Percentiles rank a stretch among this genome's conserved stretches.
Evolutionary conservation across 2,888 invertebrate genomes (phyloP).

Genomic region (Ashinkailepas kermadecensis): DNA sequence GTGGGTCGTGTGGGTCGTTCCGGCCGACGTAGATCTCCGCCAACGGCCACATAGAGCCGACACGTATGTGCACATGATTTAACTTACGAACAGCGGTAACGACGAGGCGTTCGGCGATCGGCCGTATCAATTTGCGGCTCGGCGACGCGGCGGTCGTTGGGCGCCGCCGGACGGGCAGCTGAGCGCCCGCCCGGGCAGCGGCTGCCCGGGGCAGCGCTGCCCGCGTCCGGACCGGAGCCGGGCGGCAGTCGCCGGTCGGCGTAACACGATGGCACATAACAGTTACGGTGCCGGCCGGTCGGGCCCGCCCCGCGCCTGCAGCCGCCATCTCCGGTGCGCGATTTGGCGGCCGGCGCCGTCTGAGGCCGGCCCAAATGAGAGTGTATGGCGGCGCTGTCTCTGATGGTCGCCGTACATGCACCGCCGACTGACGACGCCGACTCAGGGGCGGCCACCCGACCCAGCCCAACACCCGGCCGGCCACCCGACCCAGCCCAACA

Average conservation of each 20-base stretch:
- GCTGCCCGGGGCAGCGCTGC: too few relatives aligned
- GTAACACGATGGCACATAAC: too few relatives aligned
- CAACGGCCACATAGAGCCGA: slow-evolving; percentile 1
- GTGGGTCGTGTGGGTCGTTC: neutral
- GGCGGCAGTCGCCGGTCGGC: too few relatives aligned
- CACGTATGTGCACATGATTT: neutral
- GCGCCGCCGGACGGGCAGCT: too few relatives aligned
- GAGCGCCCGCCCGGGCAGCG: too few relatives aligned
- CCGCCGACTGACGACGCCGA: neutral
- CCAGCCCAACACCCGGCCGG: too few relatives aligned
- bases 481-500: too few relatives aligned
- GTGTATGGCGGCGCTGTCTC: neutral
- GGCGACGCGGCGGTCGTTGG: neutral
- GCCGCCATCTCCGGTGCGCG: neutral
- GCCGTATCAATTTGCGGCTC: slow-evolving; percentile 11
- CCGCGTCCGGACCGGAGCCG: too few relatives aligned
- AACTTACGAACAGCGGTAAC: neutral
- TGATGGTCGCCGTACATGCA: neutral
- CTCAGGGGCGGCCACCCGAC: neutral
- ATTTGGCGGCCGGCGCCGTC: neutral
- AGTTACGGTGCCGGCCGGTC: neutral
- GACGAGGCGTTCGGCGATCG: neutral
- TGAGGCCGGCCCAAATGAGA: neutral
- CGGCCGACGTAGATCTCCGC: neutral
- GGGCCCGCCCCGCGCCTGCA: neutral